phyloP scores from a whole-genome alignment of 1,140 invertebrate species.

The Aphelinus certus region DNA sequence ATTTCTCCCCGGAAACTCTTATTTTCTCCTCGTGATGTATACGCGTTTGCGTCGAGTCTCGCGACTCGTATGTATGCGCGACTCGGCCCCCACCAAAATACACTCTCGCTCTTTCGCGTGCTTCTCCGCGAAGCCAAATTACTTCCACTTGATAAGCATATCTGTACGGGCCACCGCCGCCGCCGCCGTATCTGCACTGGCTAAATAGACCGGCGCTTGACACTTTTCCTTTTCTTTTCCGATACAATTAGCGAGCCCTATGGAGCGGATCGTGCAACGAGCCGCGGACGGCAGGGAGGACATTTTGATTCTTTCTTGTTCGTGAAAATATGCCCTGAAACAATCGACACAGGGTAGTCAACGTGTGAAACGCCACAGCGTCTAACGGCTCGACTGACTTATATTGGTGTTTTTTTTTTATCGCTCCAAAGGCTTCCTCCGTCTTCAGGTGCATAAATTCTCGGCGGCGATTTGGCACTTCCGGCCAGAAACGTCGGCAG shows the following conservation, averaged over 20 bases:
- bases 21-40: slow-evolving; percentile 43
- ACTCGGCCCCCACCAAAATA: not conserved
- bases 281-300: too few species aligned
- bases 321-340: too few species aligned
- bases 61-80: not conserved
- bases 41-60: slow-evolving; percentile 11
- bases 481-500: slow-evolving; percentile 43
- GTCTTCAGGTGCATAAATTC: slow-evolving; percentile 34
- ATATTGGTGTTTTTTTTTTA: slow-evolving; percentile 16
- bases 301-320: too few species aligned
- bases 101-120: not conserved
- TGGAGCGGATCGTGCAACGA: too few species aligned
- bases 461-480: slow-evolving; percentile 28
- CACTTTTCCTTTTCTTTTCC: too few species aligned
- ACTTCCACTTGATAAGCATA: slow-evolving; percentile 31
- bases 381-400: not conserved
- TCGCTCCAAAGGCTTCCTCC: not conserved
- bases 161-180: not conserved
- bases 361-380: too few species aligned
- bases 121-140: slow-evolving; percentile 10
- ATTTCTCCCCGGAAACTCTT: slow-evolving; percentile 54
- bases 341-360: too few species aligned
- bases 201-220: too few species aligned
- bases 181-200: not conserved
- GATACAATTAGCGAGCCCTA: too few species aligned